Evolutionary conservation across 2,797 vertebrate genomes (phyloP).

Genomic region (Limnodromus scolopaceus): DNA sequence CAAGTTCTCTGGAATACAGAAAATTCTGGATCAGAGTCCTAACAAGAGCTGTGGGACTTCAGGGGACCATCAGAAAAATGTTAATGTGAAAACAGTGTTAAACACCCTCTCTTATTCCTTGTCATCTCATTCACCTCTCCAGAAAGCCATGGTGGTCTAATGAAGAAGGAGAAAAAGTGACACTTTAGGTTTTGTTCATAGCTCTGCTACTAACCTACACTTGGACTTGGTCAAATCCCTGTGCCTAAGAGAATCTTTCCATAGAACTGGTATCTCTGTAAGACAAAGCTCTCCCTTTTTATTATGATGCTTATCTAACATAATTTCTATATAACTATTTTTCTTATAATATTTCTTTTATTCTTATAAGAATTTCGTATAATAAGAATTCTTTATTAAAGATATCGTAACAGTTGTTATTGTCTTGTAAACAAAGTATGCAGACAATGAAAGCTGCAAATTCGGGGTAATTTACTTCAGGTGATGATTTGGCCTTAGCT

Average conservation of each 20-base stretch:
- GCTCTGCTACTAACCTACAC: not conserved
- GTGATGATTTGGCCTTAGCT: not conserved
- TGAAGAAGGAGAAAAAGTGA: not conserved
- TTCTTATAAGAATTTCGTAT: not conserved
- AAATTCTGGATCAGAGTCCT: not conserved
- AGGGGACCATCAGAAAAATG: not conserved
- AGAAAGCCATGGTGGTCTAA: not conserved
- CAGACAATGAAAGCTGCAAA: not conserved
- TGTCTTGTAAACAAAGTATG: not conserved
- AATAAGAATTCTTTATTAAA: not conserved
- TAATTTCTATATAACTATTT: not conserved
- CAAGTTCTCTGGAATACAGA: not conserved
- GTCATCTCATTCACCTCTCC: not conserved
- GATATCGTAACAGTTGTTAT: not conserved
- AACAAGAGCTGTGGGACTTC: not conserved
- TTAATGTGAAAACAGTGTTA: not conserved
- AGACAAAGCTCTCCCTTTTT: not conserved
- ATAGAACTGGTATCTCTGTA: not conserved
- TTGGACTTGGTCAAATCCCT: not conserved
- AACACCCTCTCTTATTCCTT: not conserved
- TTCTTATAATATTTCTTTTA: not conserved
- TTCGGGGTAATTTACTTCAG: rapidly evolving
- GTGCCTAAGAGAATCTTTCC: not conserved
- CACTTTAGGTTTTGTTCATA: not conserved
- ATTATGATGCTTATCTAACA: not conserved